A percentile compares a stretch with the other conserved stretches of the same genome.
Evolutionary conservation across 64 coral and sea anemone genomes (phyloP).

Genomic region (Montipora efflorescens): DNA sequence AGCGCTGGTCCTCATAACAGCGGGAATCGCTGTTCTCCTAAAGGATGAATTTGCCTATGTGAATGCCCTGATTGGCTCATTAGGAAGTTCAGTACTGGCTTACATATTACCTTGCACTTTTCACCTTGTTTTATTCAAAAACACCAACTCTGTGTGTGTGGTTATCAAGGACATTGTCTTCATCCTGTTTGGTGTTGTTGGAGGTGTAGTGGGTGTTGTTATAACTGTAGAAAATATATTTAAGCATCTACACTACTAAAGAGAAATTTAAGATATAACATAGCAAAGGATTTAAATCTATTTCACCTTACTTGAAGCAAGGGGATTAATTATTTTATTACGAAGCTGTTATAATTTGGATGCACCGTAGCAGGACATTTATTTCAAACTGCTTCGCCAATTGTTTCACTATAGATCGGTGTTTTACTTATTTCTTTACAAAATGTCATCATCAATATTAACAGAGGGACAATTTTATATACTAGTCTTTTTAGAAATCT

Average conservation of each 20-base stretch:
- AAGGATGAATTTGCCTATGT: slow-evolving; percentile 96
- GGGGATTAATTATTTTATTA: too few relatives aligned
- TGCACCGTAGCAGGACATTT: too few relatives aligned
- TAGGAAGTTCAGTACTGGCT: slow-evolving; percentile 92
- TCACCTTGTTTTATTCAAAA: slow-evolving; percentile 86
- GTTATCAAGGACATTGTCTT: slow-evolving; percentile 84
- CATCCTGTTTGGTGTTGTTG: slow-evolving; percentile 95
- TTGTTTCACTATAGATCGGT: too few relatives aligned
- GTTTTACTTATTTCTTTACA: too few relatives aligned
- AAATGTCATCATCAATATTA: too few relatives aligned
- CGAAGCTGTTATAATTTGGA: too few relatives aligned
- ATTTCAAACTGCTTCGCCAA: too few relatives aligned
- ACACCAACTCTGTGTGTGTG: slow-evolving; percentile 72
- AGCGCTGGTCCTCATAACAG: slow-evolving; percentile 75
- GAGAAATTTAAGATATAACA: background rate
- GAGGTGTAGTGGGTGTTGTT: slow-evolving; percentile 88
- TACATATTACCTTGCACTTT: slow-evolving; percentile 94
- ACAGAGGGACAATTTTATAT: too few relatives aligned
- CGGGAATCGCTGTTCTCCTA: slow-evolving; percentile 66
- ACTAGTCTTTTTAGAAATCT: too few relatives aligned
- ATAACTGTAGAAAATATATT: slow-evolving; percentile 85
- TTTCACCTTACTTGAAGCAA: too few relatives aligned
- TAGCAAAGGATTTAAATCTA: too few relatives aligned
- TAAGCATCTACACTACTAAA: slow-evolving; percentile 6
- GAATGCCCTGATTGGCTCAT: slow-evolving; percentile 88